phyloP scores from a whole-genome alignment of 2,888 invertebrate species.

The Meganola albula region DNA sequence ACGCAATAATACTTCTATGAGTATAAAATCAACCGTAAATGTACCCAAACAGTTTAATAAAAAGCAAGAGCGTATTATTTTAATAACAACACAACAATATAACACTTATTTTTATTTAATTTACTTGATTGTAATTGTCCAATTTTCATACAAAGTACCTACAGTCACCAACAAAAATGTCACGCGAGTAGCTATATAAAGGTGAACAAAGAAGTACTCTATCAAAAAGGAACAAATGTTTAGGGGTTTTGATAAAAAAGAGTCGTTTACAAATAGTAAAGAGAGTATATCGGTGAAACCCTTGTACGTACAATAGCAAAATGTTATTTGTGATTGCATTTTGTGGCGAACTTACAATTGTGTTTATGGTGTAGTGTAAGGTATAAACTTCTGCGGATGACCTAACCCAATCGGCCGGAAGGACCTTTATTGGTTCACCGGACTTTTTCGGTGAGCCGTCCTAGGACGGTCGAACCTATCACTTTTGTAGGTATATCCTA shows the following conservation, averaged over 20 bases:
- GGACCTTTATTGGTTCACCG: too few relatives aligned
- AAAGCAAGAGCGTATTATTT: background rate
- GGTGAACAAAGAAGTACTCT: constrained; percentile 17
- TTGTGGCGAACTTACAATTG: constrained; percentile 44
- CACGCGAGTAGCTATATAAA: constrained; percentile 16
- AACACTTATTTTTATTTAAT: background rate
- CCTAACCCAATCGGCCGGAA: too few relatives aligned
- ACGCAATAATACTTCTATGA: too few relatives aligned
- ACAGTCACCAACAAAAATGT: constrained; percentile 12
- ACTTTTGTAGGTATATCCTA: too few relatives aligned
- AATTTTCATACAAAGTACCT: background rate
- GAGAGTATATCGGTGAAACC: constrained; percentile 35
- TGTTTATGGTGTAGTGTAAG: constrained; percentile 22
- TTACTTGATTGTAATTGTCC: background rate
- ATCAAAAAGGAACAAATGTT: constrained; percentile 15
- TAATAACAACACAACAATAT: background rate
- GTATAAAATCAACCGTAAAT: too few relatives aligned
- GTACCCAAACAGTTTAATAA: background rate
- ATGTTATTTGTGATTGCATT: constrained; percentile 47
- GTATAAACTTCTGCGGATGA: constrained; percentile 8
- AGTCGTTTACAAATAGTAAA: constrained; percentile 30
- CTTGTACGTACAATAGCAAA: constrained; percentile 43
- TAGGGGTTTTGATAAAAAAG: constrained; percentile 20
- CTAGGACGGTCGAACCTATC: too few relatives aligned
- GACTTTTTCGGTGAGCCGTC: too few relatives aligned